Evolutionary conservation across 30 jellyfish, hydroid and myxozoan genomes (phyloP).

Genomic region (Aurelia coerulea): DNA sequence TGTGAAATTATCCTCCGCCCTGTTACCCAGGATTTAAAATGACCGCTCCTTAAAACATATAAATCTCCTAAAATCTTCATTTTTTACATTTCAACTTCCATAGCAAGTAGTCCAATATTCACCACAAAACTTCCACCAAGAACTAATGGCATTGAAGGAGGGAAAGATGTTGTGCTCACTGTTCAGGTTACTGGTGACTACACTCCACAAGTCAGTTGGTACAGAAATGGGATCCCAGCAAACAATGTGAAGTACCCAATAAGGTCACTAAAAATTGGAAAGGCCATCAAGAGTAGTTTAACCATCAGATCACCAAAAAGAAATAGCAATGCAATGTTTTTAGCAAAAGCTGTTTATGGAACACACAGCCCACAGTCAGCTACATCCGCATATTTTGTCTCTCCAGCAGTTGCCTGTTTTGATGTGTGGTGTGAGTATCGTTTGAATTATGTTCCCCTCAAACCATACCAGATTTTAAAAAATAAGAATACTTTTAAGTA

Average conservation of each 20-base stretch:
- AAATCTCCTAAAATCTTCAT: no score
- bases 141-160: constrained; percentile 30
- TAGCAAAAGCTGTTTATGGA: constrained; percentile 59
- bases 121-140: constrained; percentile 10
- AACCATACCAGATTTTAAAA: no score
- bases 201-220: constrained; percentile 24
- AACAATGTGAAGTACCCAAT: constrained; percentile 2
- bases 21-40: no score
- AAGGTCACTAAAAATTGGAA: not conserved
- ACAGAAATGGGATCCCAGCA: constrained; percentile 29
- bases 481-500: no score
- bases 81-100: not conserved
- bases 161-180: constrained; percentile 13
- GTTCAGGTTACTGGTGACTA: constrained; percentile 39
- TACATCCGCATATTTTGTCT: no score
- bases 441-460: no score
- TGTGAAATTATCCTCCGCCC: no score
- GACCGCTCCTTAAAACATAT: no score
- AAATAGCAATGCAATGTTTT: constrained; percentile 10
- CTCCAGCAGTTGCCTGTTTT: no score
- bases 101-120: constrained; percentile 48
- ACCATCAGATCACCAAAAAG: constrained; percentile 57
- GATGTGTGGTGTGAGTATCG: constrained; percentile 55
- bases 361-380: constrained; percentile 29
- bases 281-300: constrained; percentile 29